Evolutionary conservation across 2,888 invertebrate genomes (phyloP).

Genomic region (Dryocosmus kuriphilus): DNA sequence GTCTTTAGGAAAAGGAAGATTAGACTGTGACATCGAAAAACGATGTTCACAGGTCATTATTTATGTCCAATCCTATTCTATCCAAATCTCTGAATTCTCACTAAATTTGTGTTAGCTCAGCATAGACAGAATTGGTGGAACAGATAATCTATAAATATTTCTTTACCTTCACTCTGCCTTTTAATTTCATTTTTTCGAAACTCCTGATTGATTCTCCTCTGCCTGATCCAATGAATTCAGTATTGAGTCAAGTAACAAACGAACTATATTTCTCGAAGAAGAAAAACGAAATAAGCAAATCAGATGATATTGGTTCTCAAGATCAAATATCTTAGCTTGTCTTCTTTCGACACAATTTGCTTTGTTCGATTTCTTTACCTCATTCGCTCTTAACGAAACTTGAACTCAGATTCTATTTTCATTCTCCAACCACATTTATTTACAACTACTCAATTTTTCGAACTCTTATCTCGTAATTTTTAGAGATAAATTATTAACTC

Average conservation of each 20-base stretch:
- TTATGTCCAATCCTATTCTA: no score
- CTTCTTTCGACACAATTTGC: neutral
- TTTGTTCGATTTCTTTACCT: neutral
- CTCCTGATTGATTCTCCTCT: neutral
- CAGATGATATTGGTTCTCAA: constrained; percentile 1
- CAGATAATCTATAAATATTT: neutral
- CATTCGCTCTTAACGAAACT: neutral
- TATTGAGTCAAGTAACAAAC: constrained; percentile 12
- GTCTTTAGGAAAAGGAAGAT: no score
- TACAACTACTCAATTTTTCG: neutral
- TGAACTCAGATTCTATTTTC: neutral
- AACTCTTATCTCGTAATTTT: neutral
- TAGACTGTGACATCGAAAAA: no score
- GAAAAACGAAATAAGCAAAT: constrained; percentile 23
- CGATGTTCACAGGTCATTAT: no score
- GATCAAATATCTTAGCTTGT: neutral
- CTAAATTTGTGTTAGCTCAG: neutral
- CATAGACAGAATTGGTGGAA: neutral
- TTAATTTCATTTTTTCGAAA: neutral
- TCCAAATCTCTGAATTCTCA: neutral
- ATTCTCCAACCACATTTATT: neutral
- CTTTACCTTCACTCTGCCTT: neutral
- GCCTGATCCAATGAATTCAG: neutral
- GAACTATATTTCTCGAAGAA: neutral
- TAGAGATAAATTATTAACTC: neutral